Evolutionary conservation across 2,797 vertebrate genomes (phyloP).

Genomic region (Iguana delicatissima): DNA sequence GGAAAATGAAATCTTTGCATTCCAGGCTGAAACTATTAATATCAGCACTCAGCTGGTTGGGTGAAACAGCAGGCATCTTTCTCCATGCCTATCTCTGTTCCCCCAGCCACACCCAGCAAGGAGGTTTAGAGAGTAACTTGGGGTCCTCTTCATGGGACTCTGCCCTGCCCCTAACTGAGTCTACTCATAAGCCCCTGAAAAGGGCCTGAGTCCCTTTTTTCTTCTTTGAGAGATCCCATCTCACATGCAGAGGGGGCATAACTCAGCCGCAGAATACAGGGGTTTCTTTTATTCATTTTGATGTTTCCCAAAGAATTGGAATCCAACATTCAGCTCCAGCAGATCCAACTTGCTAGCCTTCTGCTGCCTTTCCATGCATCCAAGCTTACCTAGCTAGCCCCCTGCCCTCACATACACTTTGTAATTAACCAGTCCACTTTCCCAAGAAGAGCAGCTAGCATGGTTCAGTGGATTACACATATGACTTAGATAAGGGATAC

Average conservation of each 20-base stretch:
- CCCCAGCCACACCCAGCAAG: not conserved
- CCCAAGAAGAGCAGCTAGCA: not conserved
- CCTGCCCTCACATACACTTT: too few species aligned
- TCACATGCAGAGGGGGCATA: too few species aligned
- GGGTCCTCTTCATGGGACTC: not conserved
- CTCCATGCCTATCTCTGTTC: not conserved
- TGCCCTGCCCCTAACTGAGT: not conserved
- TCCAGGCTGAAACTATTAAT: slow-evolving; percentile 18
- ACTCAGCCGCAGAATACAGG: not conserved
- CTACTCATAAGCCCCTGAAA: not conserved
- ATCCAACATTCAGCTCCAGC: not conserved
- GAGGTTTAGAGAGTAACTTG: too few species aligned
- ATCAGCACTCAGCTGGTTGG: not conserved
- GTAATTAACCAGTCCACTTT: not conserved
- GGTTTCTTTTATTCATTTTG: not conserved
- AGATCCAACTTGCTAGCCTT: not conserved
- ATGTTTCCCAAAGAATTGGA: not conserved
- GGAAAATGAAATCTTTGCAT: slow-evolving; percentile 36
- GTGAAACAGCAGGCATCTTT: not conserved
- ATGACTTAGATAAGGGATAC: not conserved
- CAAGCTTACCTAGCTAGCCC: not conserved
- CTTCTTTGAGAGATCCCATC: not conserved
- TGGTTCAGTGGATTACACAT: not conserved
- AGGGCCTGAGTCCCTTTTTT: not conserved
- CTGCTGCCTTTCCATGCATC: not conserved